Base-by-base conservation (phyloP, 2,888 invertebrate species). In the Lepeophtheirus nordmannii region DNA sequence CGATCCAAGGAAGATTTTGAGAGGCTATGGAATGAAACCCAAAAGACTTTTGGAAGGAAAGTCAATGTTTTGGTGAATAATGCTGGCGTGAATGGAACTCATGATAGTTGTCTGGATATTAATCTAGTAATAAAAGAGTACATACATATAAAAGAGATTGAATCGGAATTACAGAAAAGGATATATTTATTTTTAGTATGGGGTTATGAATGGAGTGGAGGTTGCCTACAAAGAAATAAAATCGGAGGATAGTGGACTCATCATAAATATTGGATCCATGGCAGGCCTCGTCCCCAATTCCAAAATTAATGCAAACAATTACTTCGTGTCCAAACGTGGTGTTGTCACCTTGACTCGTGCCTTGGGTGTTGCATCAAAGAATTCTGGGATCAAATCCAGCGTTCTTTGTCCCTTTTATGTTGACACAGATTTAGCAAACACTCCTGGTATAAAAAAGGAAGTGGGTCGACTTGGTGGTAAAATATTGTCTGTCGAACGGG, bases 401-500 rank as follows among this genome's bases (percentile, higher is more conserved):
- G 53, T 46, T 17, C 53, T 46, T 46, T 46, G 53, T 46, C 53
- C 53, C 53, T 46, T 46, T 46, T 46, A 5, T 17, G 53, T 46
- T n/a, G 14, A 46, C 53, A 46, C 53, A 8, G 17, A 46, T 8
- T 46, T 46, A 8, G 14, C 53, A 14, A 46, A 46, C 5, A 46
- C n/a, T 14, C 53, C 53, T 2, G 53, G 8, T 30, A 46, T 46
- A 2, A 46, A 46, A 46, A 46, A 17, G 14, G 53, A 46, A 46
- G 17, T 46, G 8, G 7, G n/a, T 46, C 53, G 53, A 14, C 14
- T 14, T 14, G 53, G 53, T 5, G 53, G 17, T 14, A 1, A n/a
- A n/a, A 46, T 17, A n/a, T 8, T 46, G 17, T 17, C 53, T 30
- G 53, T 14, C 8, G 53, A 46, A 17, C 14, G 53, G 1, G 53